Percentiles rank a stretch among this genome's conserved stretches.
Evolutionary conservation across 2,797 vertebrate species (phyloP).

Genomic region (Astyanax mexicanus): DNA sequence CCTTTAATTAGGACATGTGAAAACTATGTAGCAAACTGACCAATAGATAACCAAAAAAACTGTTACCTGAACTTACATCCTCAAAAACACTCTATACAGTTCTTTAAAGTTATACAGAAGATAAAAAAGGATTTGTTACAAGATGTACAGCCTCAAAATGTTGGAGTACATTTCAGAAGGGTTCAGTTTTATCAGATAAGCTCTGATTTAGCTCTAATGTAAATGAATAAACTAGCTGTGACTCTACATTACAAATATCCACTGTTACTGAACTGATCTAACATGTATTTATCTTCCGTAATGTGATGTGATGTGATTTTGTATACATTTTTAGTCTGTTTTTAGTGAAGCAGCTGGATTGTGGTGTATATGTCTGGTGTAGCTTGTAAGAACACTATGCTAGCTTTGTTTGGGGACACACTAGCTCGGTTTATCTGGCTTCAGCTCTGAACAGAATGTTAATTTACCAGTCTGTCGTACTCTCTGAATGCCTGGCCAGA

Average conservation of each 20-base stretch:
- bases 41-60: background rate
- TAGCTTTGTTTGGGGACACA: constrained; percentile 53
- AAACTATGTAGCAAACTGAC: background rate
- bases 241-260: background rate
- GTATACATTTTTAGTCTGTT: background rate
- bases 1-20: no score
- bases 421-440: constrained; percentile 48
- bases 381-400: constrained; percentile 47
- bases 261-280: background rate
- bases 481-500: constrained; percentile 56
- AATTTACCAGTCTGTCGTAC: constrained; percentile 67
- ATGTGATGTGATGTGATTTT: background rate
- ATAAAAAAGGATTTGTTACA: no score
- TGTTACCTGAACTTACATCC: no score
- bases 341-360: background rate
- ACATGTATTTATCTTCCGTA: background rate
- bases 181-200: background rate
- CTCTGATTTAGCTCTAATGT: background rate
- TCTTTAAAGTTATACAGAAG: no score
- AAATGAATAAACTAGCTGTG: background rate
- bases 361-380: constrained; percentile 1
- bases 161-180: background rate
- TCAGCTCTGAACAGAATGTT: constrained; percentile 68
- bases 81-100: no score
- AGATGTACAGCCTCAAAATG: no score